These are phyloP conservation scores for Halichondria panicea DNA, from an alignment of 37 sponge, comb jelly and placozoan species.

Conservation along the genomic window DNA sequence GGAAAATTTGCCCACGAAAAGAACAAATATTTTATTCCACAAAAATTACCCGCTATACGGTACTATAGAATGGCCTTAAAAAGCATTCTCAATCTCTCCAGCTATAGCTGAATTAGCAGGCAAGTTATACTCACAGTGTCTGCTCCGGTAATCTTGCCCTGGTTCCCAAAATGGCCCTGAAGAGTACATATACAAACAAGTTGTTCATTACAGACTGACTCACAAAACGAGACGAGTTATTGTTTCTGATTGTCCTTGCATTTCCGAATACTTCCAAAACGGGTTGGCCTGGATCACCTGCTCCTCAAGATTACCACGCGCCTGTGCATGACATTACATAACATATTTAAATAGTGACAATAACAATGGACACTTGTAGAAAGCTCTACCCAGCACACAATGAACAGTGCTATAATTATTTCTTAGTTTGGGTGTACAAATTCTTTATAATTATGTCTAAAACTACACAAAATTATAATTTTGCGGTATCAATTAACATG, in stretches of 20 bases:
- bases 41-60: too few species aligned
- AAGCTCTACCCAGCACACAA: too few species aligned
- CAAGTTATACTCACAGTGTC: conserved; percentile 87
- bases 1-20: not conserved
- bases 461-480: not conserved
- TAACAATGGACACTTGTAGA: too few species aligned
- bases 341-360: not conserved
- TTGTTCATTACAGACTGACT: conserved; percentile 13
- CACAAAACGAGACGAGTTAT: conserved; percentile 99
- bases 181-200: not conserved
- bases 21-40: not conserved
- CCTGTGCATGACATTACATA: conserved; percentile 4
- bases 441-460: too few species aligned
- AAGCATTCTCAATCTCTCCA: not conserved
- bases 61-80: too few species aligned
- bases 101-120: not conserved
- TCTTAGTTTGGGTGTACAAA: too few species aligned
- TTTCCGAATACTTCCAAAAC: conserved; percentile 99
- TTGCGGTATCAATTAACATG: too few species aligned
- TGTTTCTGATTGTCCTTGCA: conserved; percentile 98
- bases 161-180: conserved; percentile 92
- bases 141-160: conserved; percentile 97
- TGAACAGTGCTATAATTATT: too few species aligned
- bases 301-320: conserved; percentile 81
- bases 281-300: conserved; percentile 96